These are phyloP conservation scores for Xanthorhoe designata DNA, from an alignment of 2,888 invertebrate genomes.

Conservation along the genomic window DNA sequence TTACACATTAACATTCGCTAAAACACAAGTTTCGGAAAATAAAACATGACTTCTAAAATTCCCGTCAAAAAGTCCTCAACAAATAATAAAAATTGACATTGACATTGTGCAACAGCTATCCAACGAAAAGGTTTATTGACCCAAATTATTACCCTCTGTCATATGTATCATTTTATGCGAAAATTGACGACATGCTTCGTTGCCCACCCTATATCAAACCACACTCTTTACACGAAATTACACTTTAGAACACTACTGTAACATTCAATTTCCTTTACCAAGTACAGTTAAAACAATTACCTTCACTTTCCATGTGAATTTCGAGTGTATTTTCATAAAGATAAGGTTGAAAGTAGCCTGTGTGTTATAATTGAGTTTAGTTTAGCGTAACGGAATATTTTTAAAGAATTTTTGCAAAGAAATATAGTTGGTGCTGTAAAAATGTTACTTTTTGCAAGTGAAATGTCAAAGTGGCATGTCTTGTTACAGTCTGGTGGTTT, in stretches of 20 bases:
- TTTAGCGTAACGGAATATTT: constrained; percentile 52
- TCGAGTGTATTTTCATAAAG: not conserved
- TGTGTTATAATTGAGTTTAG: constrained; percentile 34
- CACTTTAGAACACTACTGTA: constrained; percentile 29
- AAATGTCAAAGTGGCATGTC: constrained; percentile 31
- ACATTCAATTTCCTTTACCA: constrained; percentile 26
- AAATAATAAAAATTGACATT: constrained; percentile 11
- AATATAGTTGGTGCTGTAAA: constrained; percentile 47
- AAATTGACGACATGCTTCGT: constrained; percentile 65
- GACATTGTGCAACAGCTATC: constrained; percentile 23
- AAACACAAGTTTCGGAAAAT: no score
- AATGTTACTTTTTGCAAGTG: constrained; percentile 30
- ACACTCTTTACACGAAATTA: constrained; percentile 29
- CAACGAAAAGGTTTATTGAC: constrained; percentile 51
- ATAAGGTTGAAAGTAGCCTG: constrained; percentile 38
- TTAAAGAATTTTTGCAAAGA: constrained; percentile 60
- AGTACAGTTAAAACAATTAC: constrained; percentile 33
- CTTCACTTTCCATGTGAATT: constrained; percentile 16
- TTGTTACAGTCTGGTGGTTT: constrained; percentile 17
- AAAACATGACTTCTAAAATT: no score
- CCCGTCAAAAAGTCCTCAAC: no score
- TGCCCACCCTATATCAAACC: constrained; percentile 65
- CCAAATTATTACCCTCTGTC: constrained; percentile 59
- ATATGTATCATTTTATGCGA: constrained; percentile 64
- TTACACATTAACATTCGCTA: no score